Conservation (phyloP, 2,113 vertebrate species). For the Siniperca chuatsi region DNA sequence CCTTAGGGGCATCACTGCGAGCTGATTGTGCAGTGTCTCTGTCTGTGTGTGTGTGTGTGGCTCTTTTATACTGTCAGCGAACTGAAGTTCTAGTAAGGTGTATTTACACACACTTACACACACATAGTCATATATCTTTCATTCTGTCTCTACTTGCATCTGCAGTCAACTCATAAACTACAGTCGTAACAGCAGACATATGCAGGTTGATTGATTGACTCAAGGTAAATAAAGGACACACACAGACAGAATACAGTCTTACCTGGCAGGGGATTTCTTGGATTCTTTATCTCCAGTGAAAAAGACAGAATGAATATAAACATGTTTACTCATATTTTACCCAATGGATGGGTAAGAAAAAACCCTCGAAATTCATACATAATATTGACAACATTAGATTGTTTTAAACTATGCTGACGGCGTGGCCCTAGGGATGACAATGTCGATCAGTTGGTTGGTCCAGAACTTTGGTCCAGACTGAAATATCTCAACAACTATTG, state of each 20-base stretch:
- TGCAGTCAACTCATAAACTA: constrained; percentile 41
- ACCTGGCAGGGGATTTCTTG: constrained; percentile 9
- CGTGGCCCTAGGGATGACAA: background rate
- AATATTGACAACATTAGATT: background rate
- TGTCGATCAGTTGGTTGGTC: background rate
- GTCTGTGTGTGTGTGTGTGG: background rate
- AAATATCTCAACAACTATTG: no score
- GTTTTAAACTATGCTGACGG: background rate
- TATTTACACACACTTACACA: background rate
- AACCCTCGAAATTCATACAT: background rate
- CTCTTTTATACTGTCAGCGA: background rate
- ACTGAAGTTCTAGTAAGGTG: background rate
- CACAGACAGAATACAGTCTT: background rate
- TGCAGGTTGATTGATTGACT: constrained; percentile 38
- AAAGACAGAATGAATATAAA: background rate
- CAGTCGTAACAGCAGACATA: constrained; percentile 34
- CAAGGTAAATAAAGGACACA: constrained; percentile 21
- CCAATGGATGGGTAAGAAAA: background rate
- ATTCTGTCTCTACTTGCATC: constrained; percentile 35
- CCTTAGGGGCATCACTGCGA: background rate
- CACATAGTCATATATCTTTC: constrained; percentile 31
- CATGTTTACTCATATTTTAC: background rate
- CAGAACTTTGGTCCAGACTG: background rate
- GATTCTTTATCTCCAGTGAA: background rate
- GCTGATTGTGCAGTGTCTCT: background rate